Conservation (phyloP, 2,113 vertebrate species). For the Aviceda subcristata region DNA sequence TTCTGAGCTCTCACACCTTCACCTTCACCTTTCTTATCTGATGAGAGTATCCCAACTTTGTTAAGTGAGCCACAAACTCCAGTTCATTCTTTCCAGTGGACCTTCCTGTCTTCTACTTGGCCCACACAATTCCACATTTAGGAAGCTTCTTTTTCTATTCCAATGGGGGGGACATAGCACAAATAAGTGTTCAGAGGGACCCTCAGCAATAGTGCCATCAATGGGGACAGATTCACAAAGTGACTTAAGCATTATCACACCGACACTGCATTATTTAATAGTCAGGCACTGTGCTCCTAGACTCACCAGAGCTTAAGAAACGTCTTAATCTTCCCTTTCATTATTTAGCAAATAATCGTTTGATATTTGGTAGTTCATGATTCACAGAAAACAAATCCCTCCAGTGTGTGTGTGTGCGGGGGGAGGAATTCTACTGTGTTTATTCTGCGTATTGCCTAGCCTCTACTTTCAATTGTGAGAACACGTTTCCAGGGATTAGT, state of each 20-base stretch:
- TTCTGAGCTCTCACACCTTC: neutral
- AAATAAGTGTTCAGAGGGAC: neutral
- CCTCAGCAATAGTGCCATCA: neutral
- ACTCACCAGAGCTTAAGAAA: neutral
- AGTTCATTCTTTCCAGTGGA: neutral
- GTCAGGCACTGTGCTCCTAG: neutral
- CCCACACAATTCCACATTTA: neutral
- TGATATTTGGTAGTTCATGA: conserved; percentile 7
- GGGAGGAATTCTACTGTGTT: neutral
- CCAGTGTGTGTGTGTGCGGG: neutral
- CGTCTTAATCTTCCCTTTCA: neutral
- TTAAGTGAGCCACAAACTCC: neutral
- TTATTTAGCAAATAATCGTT: conserved; percentile 30
- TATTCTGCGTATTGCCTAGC: neutral
- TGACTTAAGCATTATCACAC: neutral
- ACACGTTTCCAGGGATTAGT: neutral
- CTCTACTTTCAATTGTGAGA: neutral
- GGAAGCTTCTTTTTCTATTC: neutral
- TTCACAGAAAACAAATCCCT: conserved; percentile 6
- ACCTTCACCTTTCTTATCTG: neutral
- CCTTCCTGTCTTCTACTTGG: neutral
- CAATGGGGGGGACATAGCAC: neutral
- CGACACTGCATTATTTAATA: neutral
- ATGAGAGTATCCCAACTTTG: neutral
- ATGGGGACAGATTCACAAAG: neutral